Base-by-base conservation (phyloP, 1,140 invertebrate genomes). In the Pristionchus pacificus region DNA sequence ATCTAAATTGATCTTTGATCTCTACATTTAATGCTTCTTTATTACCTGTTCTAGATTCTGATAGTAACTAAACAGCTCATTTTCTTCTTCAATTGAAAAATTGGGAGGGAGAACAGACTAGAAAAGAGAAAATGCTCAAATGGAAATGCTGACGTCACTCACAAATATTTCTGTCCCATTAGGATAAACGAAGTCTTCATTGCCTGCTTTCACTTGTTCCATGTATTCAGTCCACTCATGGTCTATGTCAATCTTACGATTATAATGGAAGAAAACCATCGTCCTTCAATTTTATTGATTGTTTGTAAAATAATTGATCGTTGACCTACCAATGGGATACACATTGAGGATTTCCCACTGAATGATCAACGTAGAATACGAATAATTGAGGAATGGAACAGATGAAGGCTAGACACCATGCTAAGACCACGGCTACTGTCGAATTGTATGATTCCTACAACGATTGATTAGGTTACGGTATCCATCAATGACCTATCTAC, bases 381-480 rank as follows among this genome's bases (percentile, higher is more conserved):
- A 73, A 61, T 6, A 73, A 38, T 64, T 73, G 71, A 13, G 71
- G 71, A 2, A 30, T 30, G 3, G 71, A 60, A 59, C 71, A 73
- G 29, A 73, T 28, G 1, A 73, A 61, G 29, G 71, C 71, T 24
- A 73, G 38, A 63, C 31, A 55, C 71, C 71, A 73, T 1, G 71
- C 65, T 0, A 33, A 61, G 1, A 49, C 59, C 27, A 73, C 31
- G 15, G 33, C 62, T 3, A 64, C 19, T 13, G 60, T 58, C 1
- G 71, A 68, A 27, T 73, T 73, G 32, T 73, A 73, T 49, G 59
- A 60, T 14, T 31, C 38, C 24, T 70, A 62, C 25, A 49, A 49
- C 19, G 6, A 49, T 49, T 49, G 6, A 10, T 49, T 24, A 10
- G 2, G n/a, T 19, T 1, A 2, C 24, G 33, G 33, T 38, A 49